Base-by-base conservation (phyloP, 2,888 invertebrate species). In the Digitonthophagus gazella region DNA sequence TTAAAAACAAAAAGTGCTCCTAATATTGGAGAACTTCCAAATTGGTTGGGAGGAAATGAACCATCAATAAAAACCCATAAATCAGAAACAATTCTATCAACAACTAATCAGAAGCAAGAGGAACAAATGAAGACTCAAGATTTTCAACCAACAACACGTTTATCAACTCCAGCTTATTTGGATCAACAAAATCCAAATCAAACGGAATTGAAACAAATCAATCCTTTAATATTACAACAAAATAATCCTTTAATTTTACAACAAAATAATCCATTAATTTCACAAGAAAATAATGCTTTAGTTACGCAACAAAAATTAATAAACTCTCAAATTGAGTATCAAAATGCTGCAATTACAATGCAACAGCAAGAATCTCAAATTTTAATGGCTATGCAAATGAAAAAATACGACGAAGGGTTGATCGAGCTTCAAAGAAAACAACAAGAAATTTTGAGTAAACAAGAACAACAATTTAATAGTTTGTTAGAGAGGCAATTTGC, bases 281-380 rank as follows among this genome's bases (percentile, higher is more conserved):
- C n/a, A n/a, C 63, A 44, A 20, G 57, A 44, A n/a, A 15, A 73
- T 28, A 72, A 73, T 66, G 71, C 78, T 0, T 67, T 79, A 54
- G 58, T 79, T 61, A 74, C 77, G 3, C 78, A 79, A 72, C 79
- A 80, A 69, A 78, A 79, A 74, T 68, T 80, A 6, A 72, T 77
- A 3, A 74, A 78, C 3, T 76, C 79, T 0, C 74, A 87, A 72
- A 78, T 87, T 58, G 84, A 86, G 11, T 81, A 85, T 20, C 87
- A 87, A 78, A 86, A 86, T 56, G 84, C 87, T 0, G 81, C 86
- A 5, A 78, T 87, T 20, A 86, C 85, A 68, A 79, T 89, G 70
- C 88, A 89, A 72, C 87, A 89, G 74, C 89, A 89, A 76, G 89
- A 89, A 78, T 85, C 88, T 0, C 88, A 89, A 74, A 74, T 89